These are phyloP conservation scores for Danio jaintianensis DNA, from an alignment of 2,797 vertebrate genomes.

Conservation along the genomic window DNA sequence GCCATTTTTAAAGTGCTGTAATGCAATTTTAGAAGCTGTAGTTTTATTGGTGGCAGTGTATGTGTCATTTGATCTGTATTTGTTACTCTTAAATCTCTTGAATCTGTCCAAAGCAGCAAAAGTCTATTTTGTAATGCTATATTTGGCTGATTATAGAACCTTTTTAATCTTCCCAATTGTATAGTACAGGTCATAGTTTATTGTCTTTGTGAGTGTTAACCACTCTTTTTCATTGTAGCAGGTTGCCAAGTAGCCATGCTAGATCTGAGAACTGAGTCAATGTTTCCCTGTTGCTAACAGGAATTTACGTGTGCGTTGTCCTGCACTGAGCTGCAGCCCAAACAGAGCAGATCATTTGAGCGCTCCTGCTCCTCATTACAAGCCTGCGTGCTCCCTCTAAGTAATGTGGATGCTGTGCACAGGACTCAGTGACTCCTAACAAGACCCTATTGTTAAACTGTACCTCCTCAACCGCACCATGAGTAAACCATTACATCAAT, in stretches of 20 bases:
- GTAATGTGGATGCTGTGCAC: slow-evolving; percentile 44
- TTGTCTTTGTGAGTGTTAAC: slow-evolving; percentile 12
- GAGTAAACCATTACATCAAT: slow-evolving; percentile 64
- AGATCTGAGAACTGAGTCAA: slow-evolving; percentile 23
- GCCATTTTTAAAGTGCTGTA: neutral
- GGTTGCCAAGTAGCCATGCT: slow-evolving; percentile 27
- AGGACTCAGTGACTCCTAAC: slow-evolving; percentile 61
- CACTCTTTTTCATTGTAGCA: slow-evolving; percentile 20
- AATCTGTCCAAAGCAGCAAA: neutral
- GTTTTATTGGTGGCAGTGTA: neutral
- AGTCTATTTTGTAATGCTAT: neutral
- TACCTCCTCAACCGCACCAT: slow-evolving; percentile 55
- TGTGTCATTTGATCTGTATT: too few species aligned
- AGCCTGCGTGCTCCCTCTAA: slow-evolving; percentile 33
- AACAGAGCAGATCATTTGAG: slow-evolving; percentile 43
- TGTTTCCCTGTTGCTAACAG: slow-evolving; percentile 19
- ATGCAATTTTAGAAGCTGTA: neutral
- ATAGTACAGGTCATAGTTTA: neutral
- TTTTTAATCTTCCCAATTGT: slow-evolving; percentile 12
- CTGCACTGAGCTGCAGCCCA: slow-evolving; percentile 12
- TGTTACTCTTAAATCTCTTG: neutral
- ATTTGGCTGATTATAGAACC: slow-evolving; percentile 5
- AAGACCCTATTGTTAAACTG: slow-evolving; percentile 60
- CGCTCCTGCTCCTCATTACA: slow-evolving; percentile 43
- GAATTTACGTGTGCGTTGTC: slow-evolving; percentile 22